phyloP scores from a whole-genome alignment of 2,113 vertebrate species.

The Hucho hucho region DNA sequence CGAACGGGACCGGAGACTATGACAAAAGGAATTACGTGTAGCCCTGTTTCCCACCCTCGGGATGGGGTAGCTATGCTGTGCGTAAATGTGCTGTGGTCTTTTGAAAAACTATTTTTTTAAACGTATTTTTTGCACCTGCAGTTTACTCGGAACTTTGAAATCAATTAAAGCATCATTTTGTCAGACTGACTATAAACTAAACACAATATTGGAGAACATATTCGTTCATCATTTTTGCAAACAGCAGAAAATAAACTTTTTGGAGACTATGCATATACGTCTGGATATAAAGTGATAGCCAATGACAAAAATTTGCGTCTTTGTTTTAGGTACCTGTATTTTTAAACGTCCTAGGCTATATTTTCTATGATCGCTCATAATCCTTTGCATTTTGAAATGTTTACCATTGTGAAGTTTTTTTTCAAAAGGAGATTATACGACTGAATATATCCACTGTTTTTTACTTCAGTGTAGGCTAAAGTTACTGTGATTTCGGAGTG shows the following conservation, averaged over 20 bases:
- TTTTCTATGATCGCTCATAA: conserved; percentile 29
- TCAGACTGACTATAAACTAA: conserved; percentile 35
- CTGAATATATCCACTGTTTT: conserved; percentile 25
- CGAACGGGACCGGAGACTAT: conserved; percentile 89
- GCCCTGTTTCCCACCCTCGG: conserved; percentile 18
- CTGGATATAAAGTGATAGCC: conserved; percentile 33
- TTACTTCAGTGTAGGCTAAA: conserved; percentile 51
- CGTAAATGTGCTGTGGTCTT: conserved; percentile 51
- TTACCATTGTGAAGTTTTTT: conserved; percentile 36
- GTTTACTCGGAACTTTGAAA: conserved; percentile 59
- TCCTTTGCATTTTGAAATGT: conserved; percentile 51
- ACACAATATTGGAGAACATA: conserved; percentile 31
- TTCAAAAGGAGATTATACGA: neutral
- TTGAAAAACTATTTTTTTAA: conserved; percentile 4
- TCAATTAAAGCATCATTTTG: conserved; percentile 52
- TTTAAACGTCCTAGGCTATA: conserved; percentile 38
- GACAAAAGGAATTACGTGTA: conserved; percentile 98
- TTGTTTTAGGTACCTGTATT: conserved; percentile 46
- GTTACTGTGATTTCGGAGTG: conserved; percentile 20
- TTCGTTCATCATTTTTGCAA: conserved; percentile 36
- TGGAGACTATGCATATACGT: neutral
- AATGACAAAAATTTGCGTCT: conserved; percentile 23
- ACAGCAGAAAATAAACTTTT: conserved; percentile 26
- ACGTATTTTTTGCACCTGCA: conserved; percentile 53
- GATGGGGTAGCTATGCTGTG: conserved; percentile 17